Base-by-base conservation (phyloP, 1,140 invertebrate genomes). In the Cardiocondyla obscurior region DNA sequence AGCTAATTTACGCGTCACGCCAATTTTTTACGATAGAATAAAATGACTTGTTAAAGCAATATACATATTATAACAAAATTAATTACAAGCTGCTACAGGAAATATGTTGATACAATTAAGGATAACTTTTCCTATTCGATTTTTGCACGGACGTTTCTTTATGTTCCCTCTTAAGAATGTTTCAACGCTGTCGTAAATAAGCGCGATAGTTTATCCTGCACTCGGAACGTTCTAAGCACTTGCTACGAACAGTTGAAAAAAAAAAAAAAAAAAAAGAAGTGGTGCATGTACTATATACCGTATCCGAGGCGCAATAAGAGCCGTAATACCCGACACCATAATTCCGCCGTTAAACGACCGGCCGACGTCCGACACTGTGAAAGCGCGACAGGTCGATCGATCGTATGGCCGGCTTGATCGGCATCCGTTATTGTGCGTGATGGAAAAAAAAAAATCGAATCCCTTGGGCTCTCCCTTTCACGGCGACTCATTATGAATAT, bases 401-500 rank as follows among this genome's bases (percentile, higher is more conserved):
- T 74, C 55, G 44, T 12, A 28, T 28, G 60, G 51, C 44, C 33
- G 30, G 74, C 46, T 67, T 69, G 62, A 69, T 79, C 62, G 46
- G 33, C 62, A 33, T 49, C 74, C 46, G 62, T 79, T 79, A 79
- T 79, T 79, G 74, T 49, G 30, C 62, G 30, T 51, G 46, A 79
- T 79, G 42, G n/a, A n/a, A n/a, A n/a, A 76, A 76, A 79, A 76
- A 76, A 79, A 79, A 79, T 79, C 74, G 16, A 12, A 12, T 67
- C 74, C 74, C 74, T 79, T 69, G 74, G 12, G 62, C 33, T 67
- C 62, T 30, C 25, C 46, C 46, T 79, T 79, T 79, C 74, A 79
- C 62, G 33, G 62, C 30, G 62, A 42, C 74, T 79, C 62, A 79
- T 79, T 79, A 79, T 79, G 74, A 79, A 79, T 79, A 79, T 79